A percentile compares a stretch with the other conserved stretches of the same genome.
Conservation (phyloP, 2,797 vertebrate species). For the Rachycentron canadum region DNA sequence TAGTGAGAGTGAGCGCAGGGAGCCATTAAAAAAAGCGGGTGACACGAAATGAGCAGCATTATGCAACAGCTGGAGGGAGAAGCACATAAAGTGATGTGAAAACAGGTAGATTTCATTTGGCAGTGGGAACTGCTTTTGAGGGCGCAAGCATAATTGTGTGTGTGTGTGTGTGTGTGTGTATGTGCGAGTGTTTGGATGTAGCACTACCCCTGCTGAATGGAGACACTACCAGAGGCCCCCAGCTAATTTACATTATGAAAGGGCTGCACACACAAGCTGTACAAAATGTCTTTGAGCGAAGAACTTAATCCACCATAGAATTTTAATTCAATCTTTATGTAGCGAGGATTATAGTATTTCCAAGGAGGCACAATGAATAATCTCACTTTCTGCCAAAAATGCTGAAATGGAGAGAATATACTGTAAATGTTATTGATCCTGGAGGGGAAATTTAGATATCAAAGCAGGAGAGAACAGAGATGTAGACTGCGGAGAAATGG, state of each 20-base stretch:
- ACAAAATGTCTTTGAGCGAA: slow-evolving; percentile 39
- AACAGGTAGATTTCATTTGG: slow-evolving; percentile 43
- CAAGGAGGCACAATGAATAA: slow-evolving; percentile 38
- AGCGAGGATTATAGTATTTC: slow-evolving; percentile 53
- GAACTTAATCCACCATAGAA: slow-evolving; percentile 53
- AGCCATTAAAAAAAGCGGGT: slow-evolving; percentile 26
- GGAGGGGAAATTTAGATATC: slow-evolving; percentile 23
- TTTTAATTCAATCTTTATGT: slow-evolving; percentile 61
- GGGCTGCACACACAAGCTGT: slow-evolving; percentile 19
- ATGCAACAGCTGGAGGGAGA: slow-evolving; percentile 32
- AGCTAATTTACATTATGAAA: slow-evolving; percentile 52
- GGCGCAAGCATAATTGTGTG: slow-evolving; percentile 1
- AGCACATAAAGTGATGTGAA: slow-evolving; percentile 6
- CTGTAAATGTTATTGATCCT: slow-evolving; percentile 42
- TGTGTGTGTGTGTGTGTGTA: no score
- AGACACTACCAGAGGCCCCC: slow-evolving; percentile 19
- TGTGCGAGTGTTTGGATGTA: neutral
- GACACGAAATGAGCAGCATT: slow-evolving; percentile 14
- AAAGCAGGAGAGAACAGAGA: neutral
- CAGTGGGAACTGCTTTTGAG: slow-evolving; percentile 16
- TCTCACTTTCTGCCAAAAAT: slow-evolving; percentile 1
- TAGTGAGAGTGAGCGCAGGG: slow-evolving; percentile 4
- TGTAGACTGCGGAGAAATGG: neutral
- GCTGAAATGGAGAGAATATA: slow-evolving; percentile 29
- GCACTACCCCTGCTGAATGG: slow-evolving; percentile 19